These are phyloP conservation scores for Hoplodrina blanda DNA, from an alignment of 2,888 invertebrate genomes.

Conservation along the genomic window DNA sequence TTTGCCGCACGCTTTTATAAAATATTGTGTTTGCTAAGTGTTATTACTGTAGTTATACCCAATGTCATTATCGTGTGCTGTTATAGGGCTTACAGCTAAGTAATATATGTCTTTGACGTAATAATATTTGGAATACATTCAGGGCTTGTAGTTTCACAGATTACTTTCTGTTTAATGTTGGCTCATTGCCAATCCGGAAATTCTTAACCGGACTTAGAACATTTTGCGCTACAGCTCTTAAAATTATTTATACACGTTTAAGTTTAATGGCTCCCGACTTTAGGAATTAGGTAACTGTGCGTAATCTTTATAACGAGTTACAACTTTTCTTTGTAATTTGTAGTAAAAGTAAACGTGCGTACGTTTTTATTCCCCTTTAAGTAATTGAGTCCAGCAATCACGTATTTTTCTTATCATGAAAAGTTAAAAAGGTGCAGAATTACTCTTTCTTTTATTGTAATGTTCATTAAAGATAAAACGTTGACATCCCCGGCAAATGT, in stretches of 20 bases:
- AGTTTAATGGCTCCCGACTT: conserved; percentile 44
- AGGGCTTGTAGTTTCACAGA: conserved; percentile 48
- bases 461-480: conserved; percentile 32
- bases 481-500: conserved; percentile 39
- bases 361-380: conserved; percentile 30
- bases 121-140: conserved; percentile 43
- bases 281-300: conserved; percentile 31
- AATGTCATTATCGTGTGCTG: conserved; percentile 51
- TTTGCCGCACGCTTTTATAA: conserved; percentile 75
- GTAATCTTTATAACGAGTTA: conserved; percentile 37
- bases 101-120: conserved; percentile 38
- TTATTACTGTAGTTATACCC: conserved; percentile 57
- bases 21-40: conserved; percentile 72
- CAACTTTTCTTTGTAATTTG: conserved; percentile 18
- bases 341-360: conserved; percentile 21
- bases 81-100: conserved; percentile 39
- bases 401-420: conserved; percentile 31
- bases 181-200: conserved; percentile 54
- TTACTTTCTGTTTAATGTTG: conserved; percentile 52
- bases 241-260: conserved; percentile 53
- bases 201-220: conserved; percentile 46
- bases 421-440: conserved; percentile 31
- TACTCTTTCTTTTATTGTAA: conserved; percentile 26
- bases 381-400: conserved; percentile 29
- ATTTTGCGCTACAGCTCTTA: conserved; percentile 40